phyloP scores from a whole-genome alignment of 2,797 vertebrate genomes.

The Botia almorhae region DNA sequence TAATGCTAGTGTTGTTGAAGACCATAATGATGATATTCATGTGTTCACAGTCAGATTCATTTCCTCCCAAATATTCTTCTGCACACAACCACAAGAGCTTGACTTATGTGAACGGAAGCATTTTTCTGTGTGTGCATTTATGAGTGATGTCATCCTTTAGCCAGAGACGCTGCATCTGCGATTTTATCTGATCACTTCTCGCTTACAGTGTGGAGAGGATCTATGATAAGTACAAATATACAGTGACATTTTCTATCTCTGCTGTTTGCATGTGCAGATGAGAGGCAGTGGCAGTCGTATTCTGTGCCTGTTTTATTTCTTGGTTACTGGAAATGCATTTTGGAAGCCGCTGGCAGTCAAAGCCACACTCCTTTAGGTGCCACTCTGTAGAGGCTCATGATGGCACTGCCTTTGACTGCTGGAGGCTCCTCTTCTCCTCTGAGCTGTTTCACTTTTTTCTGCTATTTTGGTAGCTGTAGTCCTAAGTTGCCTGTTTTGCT shows the following conservation, averaged over 20 bases:
- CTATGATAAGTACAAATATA: slow-evolving; percentile 65
- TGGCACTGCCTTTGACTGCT: slow-evolving; percentile 77
- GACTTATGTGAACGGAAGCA: slow-evolving; percentile 51
- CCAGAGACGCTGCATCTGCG: slow-evolving; percentile 47
- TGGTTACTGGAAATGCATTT: slow-evolving; percentile 48
- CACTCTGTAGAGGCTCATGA: slow-evolving; percentile 75
- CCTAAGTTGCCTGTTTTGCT: slow-evolving; percentile 36
- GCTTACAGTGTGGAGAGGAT: slow-evolving; percentile 64
- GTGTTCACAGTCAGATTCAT: slow-evolving; percentile 56
- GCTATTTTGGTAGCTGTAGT: too few relatives aligned
- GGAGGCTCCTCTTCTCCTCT: slow-evolving; percentile 38
- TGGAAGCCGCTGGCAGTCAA: slow-evolving; percentile 62
- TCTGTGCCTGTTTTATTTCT: slow-evolving; percentile 55
- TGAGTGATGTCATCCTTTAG: slow-evolving; percentile 4
- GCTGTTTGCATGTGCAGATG: slow-evolving; percentile 58
- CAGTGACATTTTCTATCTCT: slow-evolving; percentile 65
- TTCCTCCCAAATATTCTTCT: slow-evolving; percentile 53
- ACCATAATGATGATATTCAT: slow-evolving; percentile 61
- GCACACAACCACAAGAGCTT: slow-evolving; percentile 39
- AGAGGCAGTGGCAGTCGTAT: slow-evolving; percentile 60
- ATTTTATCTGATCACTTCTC: slow-evolving; percentile 66
- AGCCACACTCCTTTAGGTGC: slow-evolving; percentile 72
- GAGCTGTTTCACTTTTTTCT: too few relatives aligned
- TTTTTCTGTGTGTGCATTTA: slow-evolving; percentile 41
- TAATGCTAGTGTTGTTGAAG: slow-evolving; percentile 57